phyloP scores from a whole-genome alignment of 2,888 invertebrate species.

The Yponomeuta malinellus region DNA sequence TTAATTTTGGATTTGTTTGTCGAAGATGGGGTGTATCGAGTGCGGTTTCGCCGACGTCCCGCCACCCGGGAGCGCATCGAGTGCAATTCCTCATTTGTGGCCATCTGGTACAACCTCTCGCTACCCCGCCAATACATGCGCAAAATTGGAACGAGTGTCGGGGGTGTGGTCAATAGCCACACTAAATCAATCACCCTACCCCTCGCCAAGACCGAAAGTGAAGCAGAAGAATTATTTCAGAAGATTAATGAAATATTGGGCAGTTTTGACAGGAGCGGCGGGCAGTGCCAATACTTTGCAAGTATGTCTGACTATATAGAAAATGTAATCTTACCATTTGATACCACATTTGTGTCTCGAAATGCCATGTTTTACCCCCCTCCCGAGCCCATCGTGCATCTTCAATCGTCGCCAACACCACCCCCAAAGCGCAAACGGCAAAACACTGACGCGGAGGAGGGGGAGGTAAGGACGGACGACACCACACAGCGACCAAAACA shows the following conservation, averaged over 20 bases:
- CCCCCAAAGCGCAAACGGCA: background rate
- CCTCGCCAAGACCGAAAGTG: background rate
- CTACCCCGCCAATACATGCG: background rate
- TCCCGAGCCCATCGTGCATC: background rate
- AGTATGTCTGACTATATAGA: background rate
- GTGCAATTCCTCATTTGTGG: background rate
- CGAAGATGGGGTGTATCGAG: slow-evolving; percentile 2
- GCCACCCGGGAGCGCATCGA: slow-evolving; percentile 2
- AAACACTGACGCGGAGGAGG: background rate
- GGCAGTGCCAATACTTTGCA: background rate
- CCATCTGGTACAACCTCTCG: slow-evolving; percentile 6
- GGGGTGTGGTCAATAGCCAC: background rate
- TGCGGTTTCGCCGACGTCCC: slow-evolving; percentile 5
- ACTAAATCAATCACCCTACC: background rate
- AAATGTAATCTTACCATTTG: background rate
- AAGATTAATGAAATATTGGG: slow-evolving; percentile 3
- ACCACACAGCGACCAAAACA: background rate
- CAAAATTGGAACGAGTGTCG: background rate
- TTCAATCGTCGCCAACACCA: background rate
- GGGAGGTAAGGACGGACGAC: background rate
- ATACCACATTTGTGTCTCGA: background rate
- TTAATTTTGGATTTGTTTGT: background rate
- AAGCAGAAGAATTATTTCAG: background rate
- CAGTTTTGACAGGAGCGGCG: background rate
- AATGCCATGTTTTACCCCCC: background rate